These are phyloP conservation scores for Antigone vipio DNA, from an alignment of 2,113 vertebrate species.

Conservation along the genomic window DNA sequence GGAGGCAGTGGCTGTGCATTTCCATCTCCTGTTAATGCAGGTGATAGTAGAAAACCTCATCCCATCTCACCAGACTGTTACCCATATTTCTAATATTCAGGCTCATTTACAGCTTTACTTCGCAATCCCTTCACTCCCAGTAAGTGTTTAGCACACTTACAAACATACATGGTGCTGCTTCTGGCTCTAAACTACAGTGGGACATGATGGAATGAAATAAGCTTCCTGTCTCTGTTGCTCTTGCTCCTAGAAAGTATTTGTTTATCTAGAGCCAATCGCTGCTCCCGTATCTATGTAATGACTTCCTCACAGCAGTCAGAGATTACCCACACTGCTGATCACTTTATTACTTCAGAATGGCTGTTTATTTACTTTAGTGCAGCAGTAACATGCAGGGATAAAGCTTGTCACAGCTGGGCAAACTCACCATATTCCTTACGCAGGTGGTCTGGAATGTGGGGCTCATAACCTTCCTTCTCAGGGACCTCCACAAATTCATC, in stretches of 20 bases:
- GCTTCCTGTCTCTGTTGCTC: neutral
- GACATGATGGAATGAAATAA: constrained; percentile 46
- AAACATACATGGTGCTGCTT: neutral
- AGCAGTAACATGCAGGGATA: constrained; percentile 50
- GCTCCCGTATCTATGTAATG: constrained; percentile 55
- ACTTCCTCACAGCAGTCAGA: constrained; percentile 65
- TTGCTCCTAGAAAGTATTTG: constrained; percentile 62
- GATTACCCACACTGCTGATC: constrained; percentile 72
- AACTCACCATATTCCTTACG: constrained; percentile 87
- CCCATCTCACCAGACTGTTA: neutral
- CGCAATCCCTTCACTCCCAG: neutral
- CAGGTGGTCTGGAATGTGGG: constrained; percentile 87
- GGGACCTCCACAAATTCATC: constrained; percentile 93
- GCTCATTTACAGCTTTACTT: neutral
- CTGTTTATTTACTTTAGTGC: constrained; percentile 74
- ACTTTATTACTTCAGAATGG: constrained; percentile 74
- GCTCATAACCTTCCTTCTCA: constrained; percentile 94
- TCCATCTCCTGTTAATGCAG: neutral
- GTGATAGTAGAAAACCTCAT: neutral
- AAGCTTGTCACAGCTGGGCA: constrained; percentile 69
- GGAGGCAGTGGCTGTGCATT: neutral
- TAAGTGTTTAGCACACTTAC: neutral
- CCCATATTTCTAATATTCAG: neutral
- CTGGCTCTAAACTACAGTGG: neutral
- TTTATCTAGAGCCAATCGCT: constrained; percentile 55